Base-by-base conservation (phyloP, 2,888 invertebrate species). In the Meloe dianella region DNA sequence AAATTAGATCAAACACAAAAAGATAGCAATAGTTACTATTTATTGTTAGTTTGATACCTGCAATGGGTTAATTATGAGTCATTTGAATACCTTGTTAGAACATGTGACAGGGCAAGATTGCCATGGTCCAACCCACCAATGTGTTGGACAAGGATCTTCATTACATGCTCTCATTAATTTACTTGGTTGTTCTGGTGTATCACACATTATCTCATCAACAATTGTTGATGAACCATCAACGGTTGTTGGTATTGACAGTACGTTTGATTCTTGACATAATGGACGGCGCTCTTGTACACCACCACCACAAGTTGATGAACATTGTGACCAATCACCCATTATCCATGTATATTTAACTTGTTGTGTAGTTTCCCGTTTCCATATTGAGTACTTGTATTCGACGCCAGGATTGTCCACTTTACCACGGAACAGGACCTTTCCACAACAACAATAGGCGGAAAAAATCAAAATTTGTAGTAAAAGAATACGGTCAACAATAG, bases 91-190 rank as follows among this genome's bases (percentile, higher is more conserved):
- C 74, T 79, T 77, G 57, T 74, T 73, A n/a, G 71, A 87, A 77
- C 92, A 92, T 0, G 90, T 90, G 0, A 89, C 88, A 6, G 91
- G 89, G 82, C 96, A 96, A 66, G 91, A 89, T 77, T 92, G 92
- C 96, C 96, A 96, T 0, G 92, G 90, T 0, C 94, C 95, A 27
- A 90, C 87, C 92, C 94, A 94, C 95, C 95, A 96, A 79, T 89
- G 89, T n/a, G 90, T 88, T 10, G 90, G 90, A 80, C 91, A 90
- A 41, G 87, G 85, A 72, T 89, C 87, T 67, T 85, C 86, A 78
- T 89, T 90, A 81, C 94, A 94, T 56, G 85, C 84, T 71, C 90
- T 86, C 78, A 88, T 87, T 75, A 88, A 84, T 73, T 90, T 89
- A 56, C 85, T 84, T 24, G 90, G 90, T 20, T 87, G 86, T 68